phyloP scores from a whole-genome alignment of 1,140 invertebrate genomes.

The Chelonus insularis region DNA sequence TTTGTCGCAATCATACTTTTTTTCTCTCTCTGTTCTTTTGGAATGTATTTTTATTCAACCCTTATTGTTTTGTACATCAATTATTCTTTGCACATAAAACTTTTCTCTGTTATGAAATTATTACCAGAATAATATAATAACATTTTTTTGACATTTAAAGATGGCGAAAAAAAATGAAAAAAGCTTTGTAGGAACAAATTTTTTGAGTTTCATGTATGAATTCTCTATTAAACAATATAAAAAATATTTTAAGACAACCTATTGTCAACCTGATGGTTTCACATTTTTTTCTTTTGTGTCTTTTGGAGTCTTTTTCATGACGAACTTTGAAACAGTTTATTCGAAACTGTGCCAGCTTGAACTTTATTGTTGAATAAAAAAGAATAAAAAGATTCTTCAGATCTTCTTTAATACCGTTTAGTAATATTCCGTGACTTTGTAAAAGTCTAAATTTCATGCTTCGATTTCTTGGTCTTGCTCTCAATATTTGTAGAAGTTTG shows the following conservation, averaged over 20 bases:
- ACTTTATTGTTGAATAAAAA: background rate
- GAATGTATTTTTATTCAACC: too few species aligned
- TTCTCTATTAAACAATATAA: too few species aligned
- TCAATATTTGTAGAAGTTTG: background rate
- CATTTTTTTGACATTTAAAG: too few species aligned
- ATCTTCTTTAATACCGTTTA: constrained; percentile 14
- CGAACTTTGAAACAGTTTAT: constrained; percentile 23
- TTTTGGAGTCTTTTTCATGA: background rate
- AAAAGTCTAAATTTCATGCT: background rate
- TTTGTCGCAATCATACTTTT: constrained; percentile 20
- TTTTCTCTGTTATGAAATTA: too few species aligned
- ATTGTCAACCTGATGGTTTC: too few species aligned
- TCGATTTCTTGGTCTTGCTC: background rate
- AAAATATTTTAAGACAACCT: too few species aligned
- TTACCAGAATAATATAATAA: too few species aligned
- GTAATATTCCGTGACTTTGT: constrained; percentile 13
- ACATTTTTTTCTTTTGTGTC: background rate
- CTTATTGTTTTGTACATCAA: too few species aligned
- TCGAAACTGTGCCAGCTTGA: constrained; percentile 32
- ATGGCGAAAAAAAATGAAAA: too few species aligned
- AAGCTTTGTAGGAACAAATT: too few species aligned
- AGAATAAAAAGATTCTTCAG: constrained; percentile 12
- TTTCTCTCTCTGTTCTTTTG: constrained; percentile 10
- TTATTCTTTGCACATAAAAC: too few species aligned
- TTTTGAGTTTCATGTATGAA: too few species aligned